Base-by-base conservation (phyloP, 2,113 vertebrate species). In the Anser brachyrhynchus region DNA sequence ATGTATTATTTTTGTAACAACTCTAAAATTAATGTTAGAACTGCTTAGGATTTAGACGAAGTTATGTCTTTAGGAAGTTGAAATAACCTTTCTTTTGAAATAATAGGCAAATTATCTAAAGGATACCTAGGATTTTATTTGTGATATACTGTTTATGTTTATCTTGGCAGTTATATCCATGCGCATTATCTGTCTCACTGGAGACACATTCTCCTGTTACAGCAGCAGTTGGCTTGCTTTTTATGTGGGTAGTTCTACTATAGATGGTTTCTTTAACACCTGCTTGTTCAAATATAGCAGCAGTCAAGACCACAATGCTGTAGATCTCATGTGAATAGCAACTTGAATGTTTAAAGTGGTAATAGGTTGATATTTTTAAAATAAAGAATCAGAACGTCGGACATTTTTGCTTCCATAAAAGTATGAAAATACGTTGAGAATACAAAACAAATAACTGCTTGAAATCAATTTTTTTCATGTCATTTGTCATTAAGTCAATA, bases 111-210 rank as follows among this genome's bases (percentile, higher is more conserved):
- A 79, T 23, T 35, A 11, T n/a, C 15, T 61, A 35, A 89, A 76
- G 46, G 46, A 49, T 49, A 61, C 41, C 3, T 11, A 12, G 39
- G 19, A 4, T 92, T 72, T 87, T 22, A 28, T n/a, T 85, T 65
- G 22, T 33, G 20, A 37, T 46, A 3, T 0, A 6, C 16, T 44
- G 49, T 19, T 11, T 3, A 16, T 1, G 1, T 64, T 72, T 87
- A 3, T 46, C 26, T 26, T 54, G 49, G 44, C 26, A 33, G 6
- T 51, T 76, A 7, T 49, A 37, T 57, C 70, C 22, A 4, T 4
- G n/a, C n/a, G 17, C 1, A 0, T 55, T 51, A 13, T 75, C 20
- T 71, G 33, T 78, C 25, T 85, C 55, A 8, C 25, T 37, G 17
- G 57, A 64, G 39, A 9, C 19, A n/a, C 31, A 3, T 29, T 46